Evolutionary conservation across 2,888 invertebrate species (phyloP), one percentile per base, ranked within the genome.

Genomic region (Apocheima hispidaria): DNA sequence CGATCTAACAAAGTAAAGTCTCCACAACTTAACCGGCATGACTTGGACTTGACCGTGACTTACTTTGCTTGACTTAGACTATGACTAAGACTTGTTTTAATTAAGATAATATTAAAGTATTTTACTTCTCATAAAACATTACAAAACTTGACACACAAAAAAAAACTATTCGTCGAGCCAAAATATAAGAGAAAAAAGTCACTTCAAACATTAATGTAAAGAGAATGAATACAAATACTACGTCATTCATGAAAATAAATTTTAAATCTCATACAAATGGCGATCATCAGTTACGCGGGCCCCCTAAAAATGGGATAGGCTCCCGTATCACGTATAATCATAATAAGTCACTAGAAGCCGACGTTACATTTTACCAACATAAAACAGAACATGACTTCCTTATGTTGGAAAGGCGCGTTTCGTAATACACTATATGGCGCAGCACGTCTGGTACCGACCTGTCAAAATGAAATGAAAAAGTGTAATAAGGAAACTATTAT

Each of bases 401-500:
- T 52, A 46, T 35, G 56, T 44, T 33, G n/a, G 33, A 49, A 50
- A 56, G 36, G 30, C 46, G 26, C 52, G 56, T 56, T 51, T 21
- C 50, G 50, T 62, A 62, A 56, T 52, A 62, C 43, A 60, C 36
- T 54, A 41, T 38, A 59, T 18, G 10, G 10, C 40, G 30, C 33
- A 48, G 26, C 61, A 51, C 56, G 52, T 62, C 48, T 43, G 50
- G 38, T 33, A 55, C 44, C 41, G 44, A 51, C 55, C 61, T 61
- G 61, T 56, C 61, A 57, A 57, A 56, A 52, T 48, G 52, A 62
- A 56, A 62, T 62, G 61, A 62, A 57, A 62, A 52, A 56, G 52
- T 62, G 61, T 62, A 62, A 62, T 62, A 56, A 62, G 61, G 56
- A 62, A 62, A 62, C 61, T 62, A 62, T 62, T 61, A 61, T 61